A percentile compares a stretch with the other conserved stretches of the same genome.
Conservation (phyloP, 2,797 vertebrate genomes). For the Toxotes lorentzi region DNA sequence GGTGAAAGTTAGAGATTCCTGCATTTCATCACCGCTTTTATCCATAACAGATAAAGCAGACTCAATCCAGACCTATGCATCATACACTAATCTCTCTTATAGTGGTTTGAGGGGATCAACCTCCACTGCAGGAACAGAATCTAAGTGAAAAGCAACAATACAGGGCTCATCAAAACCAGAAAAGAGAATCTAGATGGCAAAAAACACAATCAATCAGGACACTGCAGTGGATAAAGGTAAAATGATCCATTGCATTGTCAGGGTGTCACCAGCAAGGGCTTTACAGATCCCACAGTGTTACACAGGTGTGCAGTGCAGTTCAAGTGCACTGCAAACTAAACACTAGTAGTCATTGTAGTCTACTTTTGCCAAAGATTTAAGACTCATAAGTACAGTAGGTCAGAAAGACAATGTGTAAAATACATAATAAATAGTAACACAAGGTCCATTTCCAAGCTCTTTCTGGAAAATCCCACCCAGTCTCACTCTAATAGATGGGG, state of each 20-base stretch:
- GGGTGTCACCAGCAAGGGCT: constrained; percentile 11
- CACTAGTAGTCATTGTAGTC: background rate
- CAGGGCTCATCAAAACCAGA: constrained; percentile 16
- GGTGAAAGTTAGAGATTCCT: constrained; percentile 69
- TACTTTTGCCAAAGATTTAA: background rate
- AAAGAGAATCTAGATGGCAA: constrained; percentile 9
- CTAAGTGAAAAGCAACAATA: constrained; percentile 45
- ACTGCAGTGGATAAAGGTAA: constrained; percentile 30
- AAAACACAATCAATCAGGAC: constrained; percentile 35
- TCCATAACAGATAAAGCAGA: constrained; percentile 41
- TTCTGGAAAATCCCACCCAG: background rate
- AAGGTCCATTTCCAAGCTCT: background rate
- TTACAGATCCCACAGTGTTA: constrained; percentile 10
- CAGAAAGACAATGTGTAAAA: background rate
- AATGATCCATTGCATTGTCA: constrained; percentile 26
- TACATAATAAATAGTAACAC: background rate
- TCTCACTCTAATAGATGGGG: background rate
- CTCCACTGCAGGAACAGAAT: constrained; percentile 25
- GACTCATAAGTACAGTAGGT: background rate
- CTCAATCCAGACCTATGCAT: constrained; percentile 32
- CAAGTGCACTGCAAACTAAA: background rate
- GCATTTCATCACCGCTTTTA: constrained; percentile 65
- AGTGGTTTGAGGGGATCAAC: constrained; percentile 36
- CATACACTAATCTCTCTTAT: constrained; percentile 30
- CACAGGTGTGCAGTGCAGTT: background rate